phyloP scores from a whole-genome alignment of 1,140 invertebrate species.

The Tetragnatha versicolor region DNA sequence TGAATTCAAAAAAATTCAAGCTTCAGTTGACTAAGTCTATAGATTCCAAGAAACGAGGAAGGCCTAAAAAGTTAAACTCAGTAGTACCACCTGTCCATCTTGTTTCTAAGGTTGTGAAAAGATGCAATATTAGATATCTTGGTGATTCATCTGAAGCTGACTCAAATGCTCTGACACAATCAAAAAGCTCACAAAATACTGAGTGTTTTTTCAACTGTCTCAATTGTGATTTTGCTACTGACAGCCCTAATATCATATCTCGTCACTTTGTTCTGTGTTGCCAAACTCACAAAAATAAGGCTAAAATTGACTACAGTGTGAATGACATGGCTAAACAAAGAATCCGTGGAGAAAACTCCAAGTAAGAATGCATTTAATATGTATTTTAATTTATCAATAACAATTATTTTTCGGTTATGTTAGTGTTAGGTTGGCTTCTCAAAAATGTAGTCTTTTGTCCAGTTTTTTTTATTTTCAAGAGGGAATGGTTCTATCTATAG shows the following conservation, averaged over 20 bases:
- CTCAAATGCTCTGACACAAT: too few relatives aligned
- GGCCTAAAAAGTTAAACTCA: too few relatives aligned
- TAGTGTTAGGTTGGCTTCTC: too few relatives aligned
- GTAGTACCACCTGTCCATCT: neutral
- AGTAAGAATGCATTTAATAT: too few relatives aligned
- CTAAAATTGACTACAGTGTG: neutral
- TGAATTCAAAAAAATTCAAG: constrained; percentile 1
- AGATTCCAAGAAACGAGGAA: neutral
- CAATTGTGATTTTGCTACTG: neutral
- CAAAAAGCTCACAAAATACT: too few relatives aligned
- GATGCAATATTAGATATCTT: neutral
- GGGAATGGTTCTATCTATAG: too few relatives aligned
- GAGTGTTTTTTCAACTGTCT: neutral
- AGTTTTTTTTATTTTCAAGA: too few relatives aligned
- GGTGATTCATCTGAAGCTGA: neutral
- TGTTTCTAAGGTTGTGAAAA: neutral
- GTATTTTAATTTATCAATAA: too few relatives aligned
- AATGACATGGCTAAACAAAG: neutral
- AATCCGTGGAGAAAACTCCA: neutral
- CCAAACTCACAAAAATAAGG: too few relatives aligned
- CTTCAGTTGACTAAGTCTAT: too few relatives aligned
- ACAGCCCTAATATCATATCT: neutral
- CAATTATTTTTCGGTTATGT: too few relatives aligned
- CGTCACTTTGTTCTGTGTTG: neutral
- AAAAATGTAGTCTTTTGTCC: too few relatives aligned